Base-by-base conservation (phyloP, 1,140 invertebrate genomes). In the Solenopsis fugax region DNA sequence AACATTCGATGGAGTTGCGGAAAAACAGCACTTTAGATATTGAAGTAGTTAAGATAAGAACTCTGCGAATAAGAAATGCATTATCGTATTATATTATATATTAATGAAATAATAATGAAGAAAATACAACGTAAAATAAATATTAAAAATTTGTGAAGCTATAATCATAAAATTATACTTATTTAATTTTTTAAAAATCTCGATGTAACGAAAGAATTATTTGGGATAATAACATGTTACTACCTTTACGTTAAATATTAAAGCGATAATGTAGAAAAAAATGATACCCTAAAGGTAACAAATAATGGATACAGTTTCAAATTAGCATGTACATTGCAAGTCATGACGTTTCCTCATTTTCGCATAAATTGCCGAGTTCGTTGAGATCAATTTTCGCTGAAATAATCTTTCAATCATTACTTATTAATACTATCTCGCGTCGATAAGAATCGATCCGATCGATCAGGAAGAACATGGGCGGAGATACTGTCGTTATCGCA, bases 401-500 rank as follows among this genome's bases (percentile, higher is more conserved):
- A 69, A 69, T 13, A 29, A 54, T 21, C 54, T 86, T 54, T 85
- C 29, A 56, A 71, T 88, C 34, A 13, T 72, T 72, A 69, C 54
- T 84, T 75, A 48, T 84, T 75, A 75, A 71, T 34, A 48, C 12
- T 56, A 50, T n/a, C 54, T 21, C 6, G 67, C n/a, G 37, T 21
- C 34, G 77, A 80, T 82, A 62, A 75, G 71, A 75, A 80, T 82
- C 85, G 13, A 71, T 56, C 45, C 62, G 60, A 90, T 90, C 89
- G 88, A 87, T 87, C 88, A 65, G 77, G 21, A 7, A 41, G 21
- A 73, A 56, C 58, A 34, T 58, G 56, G 82, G 76, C 87, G 69
- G 78, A 72, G 54, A 45, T 21, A 73, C 16, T 78, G 77, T 89
- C 78, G 89, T 90, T 90, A 90, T 87, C 85, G 78, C 89, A 54